Base-by-base conservation (phyloP, 2,797 vertebrate species). In the Morelia viridis region DNA sequence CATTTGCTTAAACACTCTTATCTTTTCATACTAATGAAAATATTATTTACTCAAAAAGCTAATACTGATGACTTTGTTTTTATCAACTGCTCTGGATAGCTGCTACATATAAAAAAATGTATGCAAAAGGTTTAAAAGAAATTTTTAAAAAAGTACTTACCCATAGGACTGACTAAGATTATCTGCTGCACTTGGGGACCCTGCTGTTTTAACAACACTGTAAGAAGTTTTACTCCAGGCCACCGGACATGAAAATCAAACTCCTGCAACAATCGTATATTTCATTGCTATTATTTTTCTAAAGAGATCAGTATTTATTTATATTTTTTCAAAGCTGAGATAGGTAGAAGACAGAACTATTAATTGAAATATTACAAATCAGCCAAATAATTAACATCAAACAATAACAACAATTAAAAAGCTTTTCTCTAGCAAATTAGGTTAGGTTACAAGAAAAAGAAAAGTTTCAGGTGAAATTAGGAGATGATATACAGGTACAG, bases 181-280 rank as follows among this genome's bases (percentile, higher is more conserved):
- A 99, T 98, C 26, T 99, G 98, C 96, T 99, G 99, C 93, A 99
- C 97, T 92, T 99, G 99, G 92, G 97, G 96, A 24, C 99, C 98
- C 93, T 99, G 98, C 93, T 98, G 99, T 97, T 99, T 99, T 92
- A 99, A 94, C 9, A 99, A 97, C 50, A 98, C 98, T 0, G 99
- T 99, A 86, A 99, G 97, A 19, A 99, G 97, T 94, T 99, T 99
- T 93, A 99, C 99, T 24, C 97, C 98, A 2, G 99, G 99, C 99
- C 99, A 99, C 0, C 99, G 99, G 0, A 99, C 99, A 4, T 99
- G 99, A 94, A 99, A 99, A 96, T 99, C 99, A 97, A 99, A 99
- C 88, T 99, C 99, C 99, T 99, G 93, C 50, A 91, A 60, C 93
- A 0, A 91, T 26, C 1, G 53, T 0, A 10, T 13, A 50, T 76